Base-by-base conservation (phyloP, 64 coral and sea anemone species). In the Montipora sp. region DNA sequence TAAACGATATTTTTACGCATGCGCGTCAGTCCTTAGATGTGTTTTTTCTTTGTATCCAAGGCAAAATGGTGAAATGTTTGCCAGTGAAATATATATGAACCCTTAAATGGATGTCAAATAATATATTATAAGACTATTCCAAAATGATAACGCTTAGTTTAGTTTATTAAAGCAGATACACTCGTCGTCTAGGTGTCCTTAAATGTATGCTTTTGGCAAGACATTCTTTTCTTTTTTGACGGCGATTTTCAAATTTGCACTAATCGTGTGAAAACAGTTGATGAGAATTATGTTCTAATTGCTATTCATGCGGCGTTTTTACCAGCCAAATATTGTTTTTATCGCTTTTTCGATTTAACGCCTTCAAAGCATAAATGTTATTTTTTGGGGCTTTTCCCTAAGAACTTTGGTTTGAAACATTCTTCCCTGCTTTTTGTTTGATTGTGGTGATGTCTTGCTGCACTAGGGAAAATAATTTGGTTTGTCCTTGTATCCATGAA, bases 1-100 rank as follows among this genome's bases (percentile, higher is more conserved):
- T 63, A 70, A 70, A 63, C 82, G 82, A 69, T 71, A 65, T 47
- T 50, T 85, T 71, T 85, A 65, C 82, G 82, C 82, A 85, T 85
- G 82, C 82, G 82, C 82, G 46, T 49, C 53, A 57, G 53, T 7
- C 68, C 45, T 20, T 0, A 36, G 82, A n/a, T 7, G 10, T 13
- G 7, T 36, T 61, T 3, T 12, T 78, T 8, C 47, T 24, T 61
- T 24, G 22, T 9, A 12, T 24, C 27, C 10, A 36, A 63, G 20
- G 2, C 8, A 76, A 47, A 45, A 76, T 11, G 27, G 74, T 46
- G 46, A 76, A 76, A 36, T 47, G 46, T 49, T 49, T 18, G 19
- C 15, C 16, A 48, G 46, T 78, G 46, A 46, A 2, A 2, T 18
- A n/a, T 78, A 50, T 50, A 18, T 48, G 45, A 10, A 49, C 16